These are phyloP conservation scores for Plectus sambesii DNA, from an alignment of 1,140 invertebrate genomes.

Conservation along the genomic window DNA sequence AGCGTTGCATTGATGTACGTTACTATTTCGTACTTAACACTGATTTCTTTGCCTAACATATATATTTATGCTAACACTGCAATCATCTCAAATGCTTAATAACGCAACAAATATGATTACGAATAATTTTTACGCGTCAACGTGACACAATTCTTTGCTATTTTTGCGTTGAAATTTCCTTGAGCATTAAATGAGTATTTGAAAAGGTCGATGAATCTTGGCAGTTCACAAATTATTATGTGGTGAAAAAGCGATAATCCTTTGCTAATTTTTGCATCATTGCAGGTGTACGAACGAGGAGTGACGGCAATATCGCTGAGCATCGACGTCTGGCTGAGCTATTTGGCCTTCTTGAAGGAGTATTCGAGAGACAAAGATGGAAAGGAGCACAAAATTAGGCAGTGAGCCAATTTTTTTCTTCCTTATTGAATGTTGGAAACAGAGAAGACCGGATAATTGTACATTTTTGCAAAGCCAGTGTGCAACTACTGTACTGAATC, in stretches of 20 bases:
- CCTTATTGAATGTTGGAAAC: neutral
- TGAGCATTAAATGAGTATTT: no score
- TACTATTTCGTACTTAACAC: no score
- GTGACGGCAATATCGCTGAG: constrained; percentile 87
- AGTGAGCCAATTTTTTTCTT: constrained; percentile 4
- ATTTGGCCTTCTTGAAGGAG: constrained; percentile 67
- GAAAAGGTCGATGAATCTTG: no score
- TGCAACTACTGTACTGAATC: neutral
- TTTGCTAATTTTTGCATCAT: constrained; percentile 8
- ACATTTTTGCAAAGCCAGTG: neutral
- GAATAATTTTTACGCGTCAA: no score
- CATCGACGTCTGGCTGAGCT: constrained; percentile 94
- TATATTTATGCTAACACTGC: no score
- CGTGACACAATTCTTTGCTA: no score
- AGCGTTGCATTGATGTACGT: constrained; percentile 30
- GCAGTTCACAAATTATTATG: no score
- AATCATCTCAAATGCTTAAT: no score
- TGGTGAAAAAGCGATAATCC: no score
- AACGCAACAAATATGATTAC: no score
- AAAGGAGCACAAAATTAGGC: constrained; percentile 63
- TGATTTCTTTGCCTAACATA: no score
- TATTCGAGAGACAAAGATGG: constrained; percentile 62
- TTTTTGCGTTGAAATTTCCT: no score
- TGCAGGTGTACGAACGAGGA: constrained; percentile 85
- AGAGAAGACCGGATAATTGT: constrained; percentile 25